phyloP scores from a whole-genome alignment of 2,797 vertebrate species.

The Xenops minutus region DNA sequence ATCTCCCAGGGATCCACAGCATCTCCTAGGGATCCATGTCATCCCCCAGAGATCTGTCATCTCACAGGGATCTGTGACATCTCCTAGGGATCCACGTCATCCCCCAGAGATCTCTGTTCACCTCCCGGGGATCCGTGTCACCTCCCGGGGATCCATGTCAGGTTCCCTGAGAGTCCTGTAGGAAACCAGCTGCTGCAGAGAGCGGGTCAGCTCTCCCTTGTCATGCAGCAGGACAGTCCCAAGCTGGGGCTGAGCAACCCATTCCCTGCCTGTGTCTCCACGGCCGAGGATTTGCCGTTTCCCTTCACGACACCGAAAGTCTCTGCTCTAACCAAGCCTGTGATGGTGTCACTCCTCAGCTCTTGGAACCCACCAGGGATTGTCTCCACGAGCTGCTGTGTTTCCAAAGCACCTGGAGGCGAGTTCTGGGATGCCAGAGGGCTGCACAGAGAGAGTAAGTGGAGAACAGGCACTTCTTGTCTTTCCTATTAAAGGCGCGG shows the following conservation, averaged over 20 bases:
- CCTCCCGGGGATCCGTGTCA: neutral
- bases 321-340: neutral
- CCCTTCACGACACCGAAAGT: accelerated
- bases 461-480: neutral
- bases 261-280: neutral
- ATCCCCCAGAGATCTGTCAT: too few species aligned
- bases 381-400: neutral
- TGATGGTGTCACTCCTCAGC: neutral
- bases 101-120: neutral
- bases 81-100: too few species aligned
- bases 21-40: too few species aligned
- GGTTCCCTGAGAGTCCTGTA: neutral
- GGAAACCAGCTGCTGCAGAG: neutral
- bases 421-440: neutral
- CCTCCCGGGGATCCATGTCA: neutral
- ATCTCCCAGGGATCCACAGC: accelerated
- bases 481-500: neutral
- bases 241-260: neutral
- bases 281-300: neutral
- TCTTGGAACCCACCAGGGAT: neutral
- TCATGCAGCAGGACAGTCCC: neutral
- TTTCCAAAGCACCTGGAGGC: neutral
- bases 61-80: too few species aligned
- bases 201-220: neutral
- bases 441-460: neutral